Conservation (phyloP, 2,113 vertebrate genomes). For the Dryoscopus gambensis region DNA sequence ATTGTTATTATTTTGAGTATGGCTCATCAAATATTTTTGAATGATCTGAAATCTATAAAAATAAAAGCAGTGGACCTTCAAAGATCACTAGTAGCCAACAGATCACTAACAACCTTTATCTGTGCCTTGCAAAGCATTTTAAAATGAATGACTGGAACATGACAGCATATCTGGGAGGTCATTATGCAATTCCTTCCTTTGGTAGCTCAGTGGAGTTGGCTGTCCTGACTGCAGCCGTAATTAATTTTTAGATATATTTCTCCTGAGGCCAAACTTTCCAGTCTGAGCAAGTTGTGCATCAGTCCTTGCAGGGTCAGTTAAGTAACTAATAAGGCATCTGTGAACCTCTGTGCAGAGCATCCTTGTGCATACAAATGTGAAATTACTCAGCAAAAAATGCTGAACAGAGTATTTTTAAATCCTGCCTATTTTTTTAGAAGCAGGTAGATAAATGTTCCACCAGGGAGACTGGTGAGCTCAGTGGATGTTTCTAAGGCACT, state of each 20-base stretch:
- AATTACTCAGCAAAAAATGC: not conserved
- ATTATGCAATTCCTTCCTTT: not conserved
- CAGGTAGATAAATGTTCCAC: not conserved
- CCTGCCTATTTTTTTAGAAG: not conserved
- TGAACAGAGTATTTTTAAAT: not conserved
- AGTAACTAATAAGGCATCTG: not conserved
- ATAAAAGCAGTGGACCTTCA: not conserved
- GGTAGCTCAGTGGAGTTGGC: fast-evolving
- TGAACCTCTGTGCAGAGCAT: not conserved
- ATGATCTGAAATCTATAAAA: not conserved
- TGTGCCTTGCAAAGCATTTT: not conserved
- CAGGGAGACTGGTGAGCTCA: not conserved
- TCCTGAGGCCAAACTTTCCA: not conserved
- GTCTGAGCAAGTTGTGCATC: not conserved
- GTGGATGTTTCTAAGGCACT: not conserved
- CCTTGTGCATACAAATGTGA: not conserved
- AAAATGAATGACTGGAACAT: not conserved
- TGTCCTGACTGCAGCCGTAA: not conserved
- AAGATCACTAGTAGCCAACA: not conserved
- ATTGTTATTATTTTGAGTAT: not conserved
- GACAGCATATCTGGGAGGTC: not conserved
- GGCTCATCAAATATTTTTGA: not conserved
- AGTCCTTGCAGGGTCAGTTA: not conserved
- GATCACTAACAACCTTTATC: not conserved
- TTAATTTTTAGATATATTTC: not conserved